Conservation (phyloP, 2,113 vertebrate genomes). For the Upupa epops region DNA sequence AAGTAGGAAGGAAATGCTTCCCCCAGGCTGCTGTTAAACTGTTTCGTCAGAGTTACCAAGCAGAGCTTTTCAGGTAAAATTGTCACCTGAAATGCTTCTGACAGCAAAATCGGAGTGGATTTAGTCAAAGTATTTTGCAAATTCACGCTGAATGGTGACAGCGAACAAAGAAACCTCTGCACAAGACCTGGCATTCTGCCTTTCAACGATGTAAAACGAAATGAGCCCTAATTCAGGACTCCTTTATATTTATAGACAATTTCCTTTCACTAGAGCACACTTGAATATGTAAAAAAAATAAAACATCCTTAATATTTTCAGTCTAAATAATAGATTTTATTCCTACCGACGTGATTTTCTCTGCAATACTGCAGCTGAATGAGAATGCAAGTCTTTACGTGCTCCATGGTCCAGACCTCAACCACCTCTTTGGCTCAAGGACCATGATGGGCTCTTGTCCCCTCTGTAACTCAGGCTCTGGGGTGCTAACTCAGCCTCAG, state of each 20-base stretch:
- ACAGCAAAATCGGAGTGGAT: conserved; percentile 35
- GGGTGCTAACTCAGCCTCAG: background rate
- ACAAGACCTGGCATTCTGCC: conserved; percentile 22
- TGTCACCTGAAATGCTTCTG: conserved; percentile 47
- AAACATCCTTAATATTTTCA: background rate
- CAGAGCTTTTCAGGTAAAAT: conserved; percentile 35
- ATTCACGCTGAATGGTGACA: conserved; percentile 6
- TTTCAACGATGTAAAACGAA: background rate
- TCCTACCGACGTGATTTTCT: background rate
- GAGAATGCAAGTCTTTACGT: background rate
- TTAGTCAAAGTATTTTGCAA: conserved; percentile 59
- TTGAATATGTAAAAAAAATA: background rate
- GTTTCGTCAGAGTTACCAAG: conserved; percentile 8
- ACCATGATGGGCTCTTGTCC: background rate
- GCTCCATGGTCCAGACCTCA: background rate
- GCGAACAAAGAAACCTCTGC: conserved; percentile 43
- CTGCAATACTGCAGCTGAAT: background rate
- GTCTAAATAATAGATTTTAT: background rate
- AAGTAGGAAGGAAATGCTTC: background rate
- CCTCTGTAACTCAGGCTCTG: background rate
- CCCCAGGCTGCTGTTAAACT: conserved; percentile 14
- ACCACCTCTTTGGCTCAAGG: background rate
- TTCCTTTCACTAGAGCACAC: background rate
- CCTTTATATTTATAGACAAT: background rate
- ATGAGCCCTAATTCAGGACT: conserved; percentile 42